phyloP scores from a whole-genome alignment of 30 jellyfish, hydroid and myxozoan genomes.

The Aurelia coerulea region DNA sequence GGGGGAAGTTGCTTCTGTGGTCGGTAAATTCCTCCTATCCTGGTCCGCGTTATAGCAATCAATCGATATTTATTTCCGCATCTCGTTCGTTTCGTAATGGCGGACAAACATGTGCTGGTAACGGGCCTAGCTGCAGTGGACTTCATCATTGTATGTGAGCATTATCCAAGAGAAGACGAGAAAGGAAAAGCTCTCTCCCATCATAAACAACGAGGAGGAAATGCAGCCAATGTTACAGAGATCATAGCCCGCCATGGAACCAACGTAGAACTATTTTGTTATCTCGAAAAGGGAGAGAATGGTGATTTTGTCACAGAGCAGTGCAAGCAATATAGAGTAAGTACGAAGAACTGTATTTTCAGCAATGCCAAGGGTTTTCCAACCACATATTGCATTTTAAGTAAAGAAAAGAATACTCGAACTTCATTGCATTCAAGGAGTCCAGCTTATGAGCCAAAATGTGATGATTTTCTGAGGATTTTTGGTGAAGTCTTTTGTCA shows the following conservation, averaged over 20 bases:
- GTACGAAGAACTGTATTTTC: conserved; percentile 11
- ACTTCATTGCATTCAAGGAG: conserved; percentile 62
- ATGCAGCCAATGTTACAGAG: conserved; percentile 79
- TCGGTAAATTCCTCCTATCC: too few relatives aligned
- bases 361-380: conserved; percentile 45
- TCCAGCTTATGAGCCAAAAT: conserved; percentile 40
- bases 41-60: too few relatives aligned
- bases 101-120: too few relatives aligned
- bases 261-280: conserved; percentile 49
- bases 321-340: conserved; percentile 9
- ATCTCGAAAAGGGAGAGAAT: conserved; percentile 28
- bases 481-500: background rate
- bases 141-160: conserved; percentile 12
- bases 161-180: conserved; percentile 73
- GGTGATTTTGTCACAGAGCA: conserved; percentile 54
- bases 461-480: conserved; percentile 34
- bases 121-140: too few relatives aligned
- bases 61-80: too few relatives aligned
- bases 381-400: conserved; percentile 61
- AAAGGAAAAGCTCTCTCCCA: conserved; percentile 64
- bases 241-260: conserved; percentile 57
- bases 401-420: conserved; percentile 52
- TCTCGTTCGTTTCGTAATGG: too few relatives aligned
- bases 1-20: too few relatives aligned
- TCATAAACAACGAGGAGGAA: conserved; percentile 75